phyloP scores from a whole-genome alignment of 2,888 invertebrate species.

The Coelinius sp. region DNA sequence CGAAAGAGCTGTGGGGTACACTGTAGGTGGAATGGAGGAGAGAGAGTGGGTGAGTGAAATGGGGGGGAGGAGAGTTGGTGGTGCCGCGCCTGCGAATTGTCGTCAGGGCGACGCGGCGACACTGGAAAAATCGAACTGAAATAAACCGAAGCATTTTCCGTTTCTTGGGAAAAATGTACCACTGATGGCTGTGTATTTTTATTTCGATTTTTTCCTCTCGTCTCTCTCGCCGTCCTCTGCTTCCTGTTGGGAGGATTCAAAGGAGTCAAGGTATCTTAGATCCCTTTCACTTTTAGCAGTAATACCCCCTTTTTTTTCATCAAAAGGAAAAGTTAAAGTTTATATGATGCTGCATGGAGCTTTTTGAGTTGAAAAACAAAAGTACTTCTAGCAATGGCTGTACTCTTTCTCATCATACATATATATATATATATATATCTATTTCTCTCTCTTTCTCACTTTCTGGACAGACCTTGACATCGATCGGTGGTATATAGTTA shows the following conservation, averaged over 20 bases:
- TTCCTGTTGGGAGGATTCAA: neutral
- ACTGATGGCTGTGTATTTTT: neutral
- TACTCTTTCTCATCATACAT: neutral
- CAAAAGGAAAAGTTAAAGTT: neutral
- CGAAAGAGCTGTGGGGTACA: slow-evolving; percentile 20
- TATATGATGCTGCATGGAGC: neutral
- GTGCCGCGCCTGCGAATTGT: slow-evolving; percentile 70
- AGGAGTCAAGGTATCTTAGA: neutral
- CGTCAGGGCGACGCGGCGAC: slow-evolving; percentile 67
- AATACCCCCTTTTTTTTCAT: neutral
- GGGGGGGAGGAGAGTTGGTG: slow-evolving; percentile 53
- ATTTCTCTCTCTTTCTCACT: neutral
- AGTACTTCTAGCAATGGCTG: slow-evolving; percentile 7
- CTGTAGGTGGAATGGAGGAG: slow-evolving; percentile 35
- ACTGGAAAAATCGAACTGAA: slow-evolving; percentile 71
- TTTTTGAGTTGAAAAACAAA: slow-evolving; percentile 12
- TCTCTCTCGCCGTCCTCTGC: neutral
- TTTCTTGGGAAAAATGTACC: slow-evolving; percentile 45
- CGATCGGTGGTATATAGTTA: slow-evolving; percentile 24
- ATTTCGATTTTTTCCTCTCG: slow-evolving; percentile 5
- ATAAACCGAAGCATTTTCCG: slow-evolving; percentile 69
- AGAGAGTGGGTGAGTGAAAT: slow-evolving; percentile 36
- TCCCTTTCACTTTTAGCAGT: slow-evolving; percentile 2
- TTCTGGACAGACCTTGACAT: slow-evolving; percentile 30
- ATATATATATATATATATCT: no score